A percentile compares a stretch with the other conserved stretches of the same genome.
phyloP scores from a whole-genome alignment of 2,113 vertebrate genomes.

The Lota lota region DNA sequence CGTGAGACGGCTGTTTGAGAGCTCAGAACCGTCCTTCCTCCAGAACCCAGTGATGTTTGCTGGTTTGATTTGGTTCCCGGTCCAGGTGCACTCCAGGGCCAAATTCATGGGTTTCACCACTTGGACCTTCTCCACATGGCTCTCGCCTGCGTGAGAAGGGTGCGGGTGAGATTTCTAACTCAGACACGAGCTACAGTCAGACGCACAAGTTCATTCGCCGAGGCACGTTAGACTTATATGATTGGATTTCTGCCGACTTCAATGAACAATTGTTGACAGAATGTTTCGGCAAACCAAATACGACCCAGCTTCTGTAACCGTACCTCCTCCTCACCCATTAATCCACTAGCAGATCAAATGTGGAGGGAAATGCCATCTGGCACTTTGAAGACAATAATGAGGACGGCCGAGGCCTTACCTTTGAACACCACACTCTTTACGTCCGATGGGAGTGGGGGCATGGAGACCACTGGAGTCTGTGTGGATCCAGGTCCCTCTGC shows the following conservation, averaged over 20 bases:
- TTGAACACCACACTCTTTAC: constrained; percentile 27
- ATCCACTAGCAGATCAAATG: too few relatives aligned
- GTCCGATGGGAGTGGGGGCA: background rate
- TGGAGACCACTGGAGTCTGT: background rate
- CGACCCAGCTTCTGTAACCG: too few relatives aligned
- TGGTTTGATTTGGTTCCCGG: constrained; percentile 27
- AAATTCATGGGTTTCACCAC: constrained; percentile 39
- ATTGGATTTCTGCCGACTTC: too few relatives aligned
- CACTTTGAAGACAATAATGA: too few relatives aligned
- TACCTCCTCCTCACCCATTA: too few relatives aligned
- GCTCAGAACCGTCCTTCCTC: constrained; percentile 55
- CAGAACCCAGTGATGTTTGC: constrained; percentile 55
- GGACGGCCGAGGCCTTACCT: constrained; percentile 31
- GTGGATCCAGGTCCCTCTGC: constrained; percentile 39
- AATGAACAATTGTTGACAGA: too few relatives aligned
- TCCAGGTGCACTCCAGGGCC: constrained; percentile 57
- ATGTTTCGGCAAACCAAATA: too few relatives aligned
- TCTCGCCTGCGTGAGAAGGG: constrained; percentile 45
- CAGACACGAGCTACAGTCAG: background rate
- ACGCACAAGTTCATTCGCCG: background rate
- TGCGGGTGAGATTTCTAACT: background rate
- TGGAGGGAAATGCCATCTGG: too few relatives aligned
- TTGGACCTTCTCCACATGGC: constrained; percentile 45
- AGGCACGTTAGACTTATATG: too few relatives aligned
- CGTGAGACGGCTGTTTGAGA: constrained; percentile 37